Evolutionary conservation across 1,140 invertebrate genomes (phyloP), one percentile per base, ranked within the genome.

Genomic region (Drosophila oshimai): DNA sequence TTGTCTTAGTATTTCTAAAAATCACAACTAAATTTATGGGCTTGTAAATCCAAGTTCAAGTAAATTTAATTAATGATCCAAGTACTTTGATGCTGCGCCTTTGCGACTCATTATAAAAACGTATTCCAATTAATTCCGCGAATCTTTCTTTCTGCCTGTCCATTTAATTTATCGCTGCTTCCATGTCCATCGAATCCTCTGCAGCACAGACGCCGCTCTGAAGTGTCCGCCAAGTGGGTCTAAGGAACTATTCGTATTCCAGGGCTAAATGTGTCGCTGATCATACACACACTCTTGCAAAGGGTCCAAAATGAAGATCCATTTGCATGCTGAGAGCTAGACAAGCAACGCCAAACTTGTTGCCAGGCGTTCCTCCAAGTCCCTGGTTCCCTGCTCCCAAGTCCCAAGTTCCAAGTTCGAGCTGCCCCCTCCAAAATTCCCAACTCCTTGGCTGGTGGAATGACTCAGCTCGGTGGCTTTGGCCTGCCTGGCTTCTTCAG

Each of bases 281-380:
- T 41, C 42, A 58, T n/a, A n/a, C 51, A 75, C 20, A 47, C 33
- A 45, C 18, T 33, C 26, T 24, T 2, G 31, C 10, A 6, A 13
- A 13, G 51, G 28, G 22, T 39, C 33, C 28, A 10, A 34, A 71
- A 62, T 53, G 46, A 78, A 84, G 71, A 75, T 79, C 79, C 53
- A 80, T 86, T 84, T 84, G 80, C 80, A 86, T 75, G 67, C 57
- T 54, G 49, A 83, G 55, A 81, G 58, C 61, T 76, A 74, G 74
- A 78, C 54, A 68, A 69, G 39, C 36, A 62, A 72, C 67, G 58
- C 64, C 61, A 67, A 87, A 76, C 75, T 74, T 87, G 80, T 86
- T 86, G 68, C 81, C 72, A 87, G 47, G 72, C 67, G 41, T 58
- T 39, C 44, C 37, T 49, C 24, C 51, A 41, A 36, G 31, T 6